Conservation (phyloP, 1,140 invertebrate species). For the Hesperophylax magnus region DNA sequence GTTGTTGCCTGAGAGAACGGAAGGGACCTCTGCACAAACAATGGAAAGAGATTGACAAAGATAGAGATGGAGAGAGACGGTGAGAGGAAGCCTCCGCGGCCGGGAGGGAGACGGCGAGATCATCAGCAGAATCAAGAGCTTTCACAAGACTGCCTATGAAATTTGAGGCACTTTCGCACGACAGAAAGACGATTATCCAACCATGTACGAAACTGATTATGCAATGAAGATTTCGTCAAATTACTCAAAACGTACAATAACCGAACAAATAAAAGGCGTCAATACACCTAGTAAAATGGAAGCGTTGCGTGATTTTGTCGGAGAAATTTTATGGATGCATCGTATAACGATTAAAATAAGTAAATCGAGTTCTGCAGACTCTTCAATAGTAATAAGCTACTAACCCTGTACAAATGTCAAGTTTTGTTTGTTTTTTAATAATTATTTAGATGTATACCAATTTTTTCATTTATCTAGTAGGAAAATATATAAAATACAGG, state of each 20-base stretch:
- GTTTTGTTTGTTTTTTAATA: too few relatives aligned
- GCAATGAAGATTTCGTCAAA: slow-evolving; percentile 22
- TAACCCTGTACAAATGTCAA: too few relatives aligned
- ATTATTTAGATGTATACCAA: too few relatives aligned
- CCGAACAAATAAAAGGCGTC: too few relatives aligned
- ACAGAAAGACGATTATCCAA: slow-evolving; percentile 32
- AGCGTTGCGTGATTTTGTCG: too few relatives aligned
- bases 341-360: too few relatives aligned
- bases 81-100: background rate
- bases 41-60: slow-evolving; percentile 35
- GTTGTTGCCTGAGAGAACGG: slow-evolving; percentile 25
- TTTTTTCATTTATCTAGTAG: too few relatives aligned
- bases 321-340: too few relatives aligned
- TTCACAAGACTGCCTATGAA: slow-evolving; percentile 35
- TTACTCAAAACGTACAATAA: background rate
- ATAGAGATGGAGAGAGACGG: slow-evolving; percentile 30
- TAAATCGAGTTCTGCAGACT: too few relatives aligned
- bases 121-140: slow-evolving; percentile 10
- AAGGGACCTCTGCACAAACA: slow-evolving; percentile 36
- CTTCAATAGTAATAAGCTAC: too few relatives aligned
- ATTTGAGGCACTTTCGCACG: slow-evolving; percentile 32
- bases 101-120: slow-evolving; percentile 21
- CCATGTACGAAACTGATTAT: slow-evolving; percentile 29
- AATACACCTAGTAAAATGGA: too few relatives aligned
- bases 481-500: too few relatives aligned